Evolutionary conservation across 1,140 invertebrate genomes (phyloP).

Genomic region (Thaumatotibia leucotreta): DNA sequence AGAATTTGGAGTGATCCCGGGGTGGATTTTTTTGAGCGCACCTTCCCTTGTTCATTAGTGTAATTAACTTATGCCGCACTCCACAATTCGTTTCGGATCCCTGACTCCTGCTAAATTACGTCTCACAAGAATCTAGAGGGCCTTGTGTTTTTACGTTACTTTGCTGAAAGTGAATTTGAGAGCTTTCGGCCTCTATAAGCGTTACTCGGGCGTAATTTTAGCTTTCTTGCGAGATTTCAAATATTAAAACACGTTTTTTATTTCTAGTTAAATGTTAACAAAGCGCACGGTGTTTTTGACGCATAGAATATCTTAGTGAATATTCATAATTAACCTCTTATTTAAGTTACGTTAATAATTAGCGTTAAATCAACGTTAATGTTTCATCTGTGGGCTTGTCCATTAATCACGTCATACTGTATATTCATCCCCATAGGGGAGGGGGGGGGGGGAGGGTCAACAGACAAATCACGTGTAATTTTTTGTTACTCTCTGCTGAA

Average conservation of each 20-base stretch:
- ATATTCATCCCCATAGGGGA: no score
- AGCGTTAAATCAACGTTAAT: no score
- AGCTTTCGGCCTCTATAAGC: background rate
- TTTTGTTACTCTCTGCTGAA: no score
- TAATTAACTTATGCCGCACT: slow-evolving; percentile 70
- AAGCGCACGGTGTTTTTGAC: no score
- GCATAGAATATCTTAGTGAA: no score
- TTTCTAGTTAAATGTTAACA: no score
- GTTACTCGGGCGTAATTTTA: background rate
- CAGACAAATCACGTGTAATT: no score
- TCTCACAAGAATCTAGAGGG: slow-evolving; percentile 2
- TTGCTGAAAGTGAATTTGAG: slow-evolving; percentile 5
- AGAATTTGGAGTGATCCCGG: slow-evolving; percentile 69
- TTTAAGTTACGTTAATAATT: no score
- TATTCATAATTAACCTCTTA: no score
- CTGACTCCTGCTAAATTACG: slow-evolving; percentile 8
- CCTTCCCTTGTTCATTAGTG: slow-evolving; percentile 73
- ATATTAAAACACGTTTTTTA: background rate
- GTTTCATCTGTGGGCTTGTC: no score
- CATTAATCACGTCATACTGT: no score
- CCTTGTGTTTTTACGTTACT: slow-evolving; percentile 4
- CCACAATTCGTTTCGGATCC: slow-evolving; percentile 46
- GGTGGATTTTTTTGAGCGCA: slow-evolving; percentile 63
- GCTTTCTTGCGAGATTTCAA: background rate
- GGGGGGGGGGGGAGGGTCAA: no score